These are phyloP conservation scores for Neodiprion lecontei DNA, from an alignment of 1,140 invertebrate species.

Conservation along the genomic window DNA sequence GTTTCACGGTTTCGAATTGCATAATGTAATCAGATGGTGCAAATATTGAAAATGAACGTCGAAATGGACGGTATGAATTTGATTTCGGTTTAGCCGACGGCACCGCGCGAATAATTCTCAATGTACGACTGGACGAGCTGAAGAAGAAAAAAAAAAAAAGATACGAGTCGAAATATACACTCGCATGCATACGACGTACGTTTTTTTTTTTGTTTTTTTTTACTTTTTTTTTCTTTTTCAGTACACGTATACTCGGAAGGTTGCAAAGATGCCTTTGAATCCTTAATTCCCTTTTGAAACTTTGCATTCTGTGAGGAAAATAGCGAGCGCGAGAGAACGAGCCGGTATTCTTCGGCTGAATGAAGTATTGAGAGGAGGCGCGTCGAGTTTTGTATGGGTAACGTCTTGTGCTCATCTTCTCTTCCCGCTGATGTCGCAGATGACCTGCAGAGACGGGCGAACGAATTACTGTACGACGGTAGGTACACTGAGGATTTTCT, in stretches of 20 bases:
- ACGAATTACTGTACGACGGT: no score
- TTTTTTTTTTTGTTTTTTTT: background rate
- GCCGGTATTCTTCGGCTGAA: conserved; percentile 60
- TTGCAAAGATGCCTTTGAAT: conserved; percentile 63
- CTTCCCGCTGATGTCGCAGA: background rate
- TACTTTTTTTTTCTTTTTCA: background rate
- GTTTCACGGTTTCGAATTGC: no score
- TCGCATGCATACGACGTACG: background rate
- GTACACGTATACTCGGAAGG: background rate
- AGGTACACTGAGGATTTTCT: no score
- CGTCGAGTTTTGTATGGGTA: conserved; percentile 59
- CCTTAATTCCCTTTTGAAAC: conserved; percentile 64
- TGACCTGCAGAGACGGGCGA: background rate
- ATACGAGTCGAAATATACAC: conserved; percentile 20
- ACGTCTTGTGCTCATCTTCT: conserved; percentile 1
- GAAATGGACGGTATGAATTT: no score
- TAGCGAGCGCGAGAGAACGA: conserved; percentile 56
- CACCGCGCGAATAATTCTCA: no score
- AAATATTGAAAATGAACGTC: no score
- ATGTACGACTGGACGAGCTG: conserved; percentile 19
- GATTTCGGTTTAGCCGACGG: no score
- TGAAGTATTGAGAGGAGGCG: conserved; percentile 56
- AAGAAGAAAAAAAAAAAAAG: conserved; percentile 25
- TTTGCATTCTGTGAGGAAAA: conserved; percentile 59
- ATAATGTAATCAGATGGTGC: no score